A percentile compares a stretch with the other conserved stretches of the same genome.
phyloP scores from a whole-genome alignment of 2,113 vertebrate species.

The Myocastor coypus region DNA sequence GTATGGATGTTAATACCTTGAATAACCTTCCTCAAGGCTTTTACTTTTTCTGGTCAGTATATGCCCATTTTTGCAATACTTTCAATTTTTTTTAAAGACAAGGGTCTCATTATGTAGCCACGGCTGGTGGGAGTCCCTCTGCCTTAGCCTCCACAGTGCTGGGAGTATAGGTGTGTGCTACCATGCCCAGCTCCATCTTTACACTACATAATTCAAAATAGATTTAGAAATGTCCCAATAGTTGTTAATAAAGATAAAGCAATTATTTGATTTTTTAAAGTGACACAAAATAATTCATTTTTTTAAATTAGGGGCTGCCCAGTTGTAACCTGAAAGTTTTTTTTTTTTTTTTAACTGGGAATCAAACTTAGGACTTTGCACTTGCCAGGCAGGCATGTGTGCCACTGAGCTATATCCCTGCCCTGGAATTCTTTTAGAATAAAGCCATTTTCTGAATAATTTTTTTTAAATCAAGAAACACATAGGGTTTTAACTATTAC shows the following conservation, averaged over 20 bases:
- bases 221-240: neutral
- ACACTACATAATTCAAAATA: neutral
- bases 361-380: too few relatives aligned
- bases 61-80: neutral
- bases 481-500: neutral
- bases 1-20: neutral
- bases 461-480: neutral
- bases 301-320: neutral
- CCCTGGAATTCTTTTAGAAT: neutral
- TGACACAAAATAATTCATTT: neutral
- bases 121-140: neutral
- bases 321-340: neutral
- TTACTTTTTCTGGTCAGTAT: neutral
- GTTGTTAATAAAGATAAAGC: constrained; percentile 16
- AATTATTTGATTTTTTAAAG: constrained; percentile 33
- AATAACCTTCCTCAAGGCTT: neutral
- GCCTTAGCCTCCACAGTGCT: neutral
- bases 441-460: neutral
- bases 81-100: neutral
- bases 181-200: neutral
- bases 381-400: too few relatives aligned
- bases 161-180: neutral
- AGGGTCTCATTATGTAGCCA: neutral
- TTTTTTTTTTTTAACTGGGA: neutral
- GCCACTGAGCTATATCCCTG: too few relatives aligned